A percentile compares a stretch with the other conserved stretches of the same genome.
Evolutionary conservation across 2,113 vertebrate species (phyloP).

Genomic region (Limnothrissa miodon): DNA sequence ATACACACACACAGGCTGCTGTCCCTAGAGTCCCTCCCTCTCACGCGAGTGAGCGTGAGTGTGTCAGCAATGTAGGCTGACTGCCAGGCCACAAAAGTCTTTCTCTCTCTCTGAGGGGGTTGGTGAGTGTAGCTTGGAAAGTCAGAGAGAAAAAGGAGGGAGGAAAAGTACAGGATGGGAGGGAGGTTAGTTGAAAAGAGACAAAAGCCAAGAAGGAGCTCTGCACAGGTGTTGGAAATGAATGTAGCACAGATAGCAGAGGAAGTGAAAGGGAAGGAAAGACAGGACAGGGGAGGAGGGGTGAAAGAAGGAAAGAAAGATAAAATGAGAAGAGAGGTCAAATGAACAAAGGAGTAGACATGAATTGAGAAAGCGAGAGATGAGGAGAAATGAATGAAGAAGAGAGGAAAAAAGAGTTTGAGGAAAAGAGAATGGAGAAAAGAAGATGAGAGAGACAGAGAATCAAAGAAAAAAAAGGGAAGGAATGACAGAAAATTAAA

Average conservation of each 20-base stretch:
- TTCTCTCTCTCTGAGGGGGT: background rate
- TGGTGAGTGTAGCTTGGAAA: background rate
- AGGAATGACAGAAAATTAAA: slow-evolving; percentile 7
- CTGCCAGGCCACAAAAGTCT: slow-evolving; percentile 40
- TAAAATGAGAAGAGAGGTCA: background rate
- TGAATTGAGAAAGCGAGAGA: background rate
- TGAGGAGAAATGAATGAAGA: background rate
- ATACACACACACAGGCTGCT: slow-evolving; percentile 27
- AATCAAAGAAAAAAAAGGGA: background rate
- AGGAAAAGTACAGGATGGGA: background rate
- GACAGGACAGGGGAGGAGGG: background rate
- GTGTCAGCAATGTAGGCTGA: slow-evolving; percentile 38
- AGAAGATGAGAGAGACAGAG: background rate
- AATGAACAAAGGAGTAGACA: no score
- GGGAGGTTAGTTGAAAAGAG: background rate
- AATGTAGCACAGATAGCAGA: background rate
- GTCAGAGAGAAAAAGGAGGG: background rate
- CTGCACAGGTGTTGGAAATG: background rate
- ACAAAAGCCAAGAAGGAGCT: background rate
- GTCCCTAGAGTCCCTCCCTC: slow-evolving; percentile 54
- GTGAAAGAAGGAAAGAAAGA: slow-evolving; percentile 6
- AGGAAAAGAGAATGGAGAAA: background rate
- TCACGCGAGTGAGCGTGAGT: slow-evolving; percentile 36
- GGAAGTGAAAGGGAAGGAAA: background rate
- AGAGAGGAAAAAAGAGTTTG: background rate